These are phyloP conservation scores for Xestia xanthographa DNA, from an alignment of 2,888 invertebrate species.

Conservation along the genomic window DNA sequence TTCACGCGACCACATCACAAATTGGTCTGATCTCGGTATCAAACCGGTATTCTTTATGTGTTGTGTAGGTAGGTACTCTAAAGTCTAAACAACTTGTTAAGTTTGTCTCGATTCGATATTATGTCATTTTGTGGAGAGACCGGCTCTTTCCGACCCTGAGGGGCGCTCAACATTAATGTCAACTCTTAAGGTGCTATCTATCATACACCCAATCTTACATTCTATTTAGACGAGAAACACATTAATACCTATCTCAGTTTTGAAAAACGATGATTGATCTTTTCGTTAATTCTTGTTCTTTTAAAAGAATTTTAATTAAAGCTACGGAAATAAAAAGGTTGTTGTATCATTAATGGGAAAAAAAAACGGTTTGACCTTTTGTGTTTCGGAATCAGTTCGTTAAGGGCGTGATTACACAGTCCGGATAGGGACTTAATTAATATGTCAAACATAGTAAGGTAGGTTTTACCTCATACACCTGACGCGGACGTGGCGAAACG, in stretches of 20 bases:
- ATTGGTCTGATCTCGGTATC: conserved; percentile 28
- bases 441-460: neutral
- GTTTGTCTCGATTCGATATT: conserved; percentile 38
- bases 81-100: conserved; percentile 17
- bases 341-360: neutral
- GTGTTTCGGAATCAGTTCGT: neutral
- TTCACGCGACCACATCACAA: conserved; percentile 22
- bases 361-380: neutral
- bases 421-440: no score
- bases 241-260: conserved; percentile 25
- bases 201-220: conserved; percentile 15
- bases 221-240: conserved; percentile 27
- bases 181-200: conserved; percentile 27
- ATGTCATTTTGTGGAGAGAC: conserved; percentile 38
- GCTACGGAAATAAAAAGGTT: conserved; percentile 24
- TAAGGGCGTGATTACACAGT: neutral
- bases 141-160: conserved; percentile 4
- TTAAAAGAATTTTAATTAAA: conserved; percentile 36
- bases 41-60: conserved; percentile 53
- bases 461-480: neutral
- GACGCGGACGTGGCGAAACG: no score
- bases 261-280: conserved; percentile 37
- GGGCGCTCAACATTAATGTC: conserved; percentile 21
- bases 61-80: neutral
- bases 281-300: conserved; percentile 2